Conservation (phyloP, 2,888 invertebrate species). For the Cenopis cana region DNA sequence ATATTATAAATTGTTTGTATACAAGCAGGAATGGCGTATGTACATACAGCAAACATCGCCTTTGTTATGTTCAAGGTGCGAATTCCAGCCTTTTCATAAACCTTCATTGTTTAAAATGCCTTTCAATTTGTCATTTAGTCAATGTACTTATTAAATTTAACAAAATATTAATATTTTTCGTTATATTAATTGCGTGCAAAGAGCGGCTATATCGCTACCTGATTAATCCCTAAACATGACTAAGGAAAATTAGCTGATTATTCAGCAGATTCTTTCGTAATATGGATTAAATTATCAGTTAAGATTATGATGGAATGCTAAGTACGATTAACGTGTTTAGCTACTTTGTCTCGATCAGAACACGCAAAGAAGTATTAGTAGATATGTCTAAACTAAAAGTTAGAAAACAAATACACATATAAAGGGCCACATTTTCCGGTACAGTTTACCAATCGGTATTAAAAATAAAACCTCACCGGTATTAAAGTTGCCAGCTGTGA, state of each 20-base stretch:
- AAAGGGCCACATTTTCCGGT: conserved; percentile 71
- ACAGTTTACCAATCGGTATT: conserved; percentile 60
- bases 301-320: conserved; percentile 20
- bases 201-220: not conserved
- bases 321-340: conserved; percentile 2
- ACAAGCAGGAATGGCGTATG: conserved; percentile 5
- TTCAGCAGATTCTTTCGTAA: conserved; percentile 7
- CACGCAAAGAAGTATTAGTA: conserved; percentile 38
- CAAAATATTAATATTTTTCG: not conserved
- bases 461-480: conserved; percentile 81
- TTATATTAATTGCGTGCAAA: not conserved
- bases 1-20: too few relatives aligned
- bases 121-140: not conserved
- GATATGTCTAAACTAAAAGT: conserved; percentile 50
- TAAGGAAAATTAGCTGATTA: not conserved
- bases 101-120: conserved; percentile 12
- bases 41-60: conserved; percentile 1
- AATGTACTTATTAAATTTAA: not conserved
- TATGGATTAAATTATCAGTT: conserved; percentile 23
- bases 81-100: not conserved
- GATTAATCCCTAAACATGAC: not conserved
- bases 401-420: conserved; percentile 58
- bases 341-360: conserved; percentile 12
- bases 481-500: conserved; percentile 76
- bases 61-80: conserved; percentile 1